phyloP scores from a whole-genome alignment of 2,888 invertebrate species.

The Aelia acuminata region DNA sequence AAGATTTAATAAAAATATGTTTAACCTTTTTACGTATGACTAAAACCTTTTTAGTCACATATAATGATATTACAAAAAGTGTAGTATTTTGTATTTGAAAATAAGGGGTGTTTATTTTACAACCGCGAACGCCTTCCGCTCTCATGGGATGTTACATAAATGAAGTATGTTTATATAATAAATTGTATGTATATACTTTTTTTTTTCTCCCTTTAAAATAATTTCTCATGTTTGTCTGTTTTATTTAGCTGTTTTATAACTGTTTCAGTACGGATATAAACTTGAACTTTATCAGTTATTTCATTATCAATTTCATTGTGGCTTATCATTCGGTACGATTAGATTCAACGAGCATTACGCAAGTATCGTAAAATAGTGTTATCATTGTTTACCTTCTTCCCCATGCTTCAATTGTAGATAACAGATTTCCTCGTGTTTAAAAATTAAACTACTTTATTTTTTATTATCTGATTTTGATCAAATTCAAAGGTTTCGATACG shows the following conservation, averaged over 20 bases:
- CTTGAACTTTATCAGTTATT: slow-evolving; percentile 18
- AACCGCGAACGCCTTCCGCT: too few relatives aligned
- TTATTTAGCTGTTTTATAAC: not conserved
- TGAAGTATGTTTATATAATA: too few relatives aligned
- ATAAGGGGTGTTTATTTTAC: too few relatives aligned
- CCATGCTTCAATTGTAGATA: slow-evolving; percentile 21
- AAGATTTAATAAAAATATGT: too few relatives aligned
- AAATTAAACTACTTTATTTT: not conserved
- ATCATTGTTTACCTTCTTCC: slow-evolving; percentile 11
- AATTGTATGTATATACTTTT: not conserved
- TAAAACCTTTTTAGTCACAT: too few relatives aligned
- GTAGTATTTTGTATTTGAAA: too few relatives aligned
- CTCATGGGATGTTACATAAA: too few relatives aligned
- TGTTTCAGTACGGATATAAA: not conserved
- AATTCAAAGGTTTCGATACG: not conserved
- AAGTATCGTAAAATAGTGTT: slow-evolving; percentile 36
- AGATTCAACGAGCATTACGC: not conserved
- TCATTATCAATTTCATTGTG: slow-evolving; percentile 12
- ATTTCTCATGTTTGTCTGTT: too few relatives aligned
- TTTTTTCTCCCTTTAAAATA: not conserved
- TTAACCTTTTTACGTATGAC: too few relatives aligned
- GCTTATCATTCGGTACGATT: slow-evolving; percentile 13
- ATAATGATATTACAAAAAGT: too few relatives aligned
- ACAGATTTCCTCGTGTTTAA: slow-evolving; percentile 7
- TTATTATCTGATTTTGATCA: not conserved